Base-by-base conservation (phyloP, 2,888 invertebrate genomes). In the Heliconius cydno region DNA sequence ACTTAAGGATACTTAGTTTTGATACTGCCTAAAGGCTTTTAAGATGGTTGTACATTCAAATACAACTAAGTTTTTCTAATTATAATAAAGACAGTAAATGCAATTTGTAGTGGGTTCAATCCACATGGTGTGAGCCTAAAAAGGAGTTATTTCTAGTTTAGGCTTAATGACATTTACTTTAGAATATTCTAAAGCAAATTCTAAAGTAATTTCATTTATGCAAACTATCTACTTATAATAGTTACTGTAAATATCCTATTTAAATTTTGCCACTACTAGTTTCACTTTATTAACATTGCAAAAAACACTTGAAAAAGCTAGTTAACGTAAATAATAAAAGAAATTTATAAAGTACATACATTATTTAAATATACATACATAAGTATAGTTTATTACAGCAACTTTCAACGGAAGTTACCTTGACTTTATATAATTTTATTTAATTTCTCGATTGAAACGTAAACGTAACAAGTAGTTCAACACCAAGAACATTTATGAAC, bases 361-460 rank as follows among this genome's bases (percentile, higher is more conserved):
- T 70, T 70, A 70, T 68, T 41, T 41, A 38, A 41, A 41, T 41
- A 25, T 5, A 22, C 12, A 68, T 28, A 15, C 15, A 15, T 28
- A 65, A n/a, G 15, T 34, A 7, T 25, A 46, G n/a, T 19, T 19
- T 70, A 46, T 70, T 25, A 70, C 15, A 25, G 25, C 25, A 46
- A 70, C 70, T 41, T 41, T 70, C 70, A 70, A 70, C 70, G 70
- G 70, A 70, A 41, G 70, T 70, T 70, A 70, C 70, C 70, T 70
- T 70, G 70, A 70, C 41, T 46, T 70, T 70, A 70, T 70, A 30
- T n/a, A 60, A 30, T 60, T 57, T 73, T 57, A 73, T 60, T 73
- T 60, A 60, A 73, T 57, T 60, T 25, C n/a, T 73, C 34, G 34
- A 60, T 73, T 60, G n/a, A 73, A 60, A n/a, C 34, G 34, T 60